phyloP scores from a whole-genome alignment of 2,797 vertebrate genomes.

The Gymnoscopelus braueri region DNA sequence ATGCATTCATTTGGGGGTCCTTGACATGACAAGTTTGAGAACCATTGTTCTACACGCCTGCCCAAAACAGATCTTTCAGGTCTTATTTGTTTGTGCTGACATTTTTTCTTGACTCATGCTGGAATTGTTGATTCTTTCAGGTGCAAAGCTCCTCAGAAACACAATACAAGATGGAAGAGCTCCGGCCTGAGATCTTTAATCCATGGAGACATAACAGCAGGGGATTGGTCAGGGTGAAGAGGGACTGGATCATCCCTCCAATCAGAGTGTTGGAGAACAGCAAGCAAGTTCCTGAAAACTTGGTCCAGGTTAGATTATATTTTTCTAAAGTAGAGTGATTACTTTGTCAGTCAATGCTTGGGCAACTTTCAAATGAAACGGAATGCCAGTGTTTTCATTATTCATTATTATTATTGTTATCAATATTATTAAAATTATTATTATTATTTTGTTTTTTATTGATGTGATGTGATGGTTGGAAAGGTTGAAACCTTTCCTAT shows the following conservation, averaged over 20 bases:
- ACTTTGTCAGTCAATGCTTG: neutral
- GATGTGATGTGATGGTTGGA: neutral
- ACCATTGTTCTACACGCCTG: too few relatives aligned
- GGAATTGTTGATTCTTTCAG: too few relatives aligned
- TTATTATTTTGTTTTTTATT: too few relatives aligned
- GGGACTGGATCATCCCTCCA: conserved; percentile 97
- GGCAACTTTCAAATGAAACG: too few relatives aligned
- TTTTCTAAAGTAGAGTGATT: neutral
- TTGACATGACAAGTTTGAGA: too few relatives aligned
- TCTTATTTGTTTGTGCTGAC: neutral
- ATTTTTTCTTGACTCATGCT: conserved; percentile 23
- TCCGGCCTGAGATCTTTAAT: conserved; percentile 57
- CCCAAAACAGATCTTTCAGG: too few relatives aligned
- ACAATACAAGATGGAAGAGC: conserved; percentile 28
- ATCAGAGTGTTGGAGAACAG: conserved; percentile 94
- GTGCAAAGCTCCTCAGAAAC: conserved; percentile 35
- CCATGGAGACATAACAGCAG: conserved; percentile 74
- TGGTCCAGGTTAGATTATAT: conserved; percentile 89
- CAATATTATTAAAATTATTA: too few relatives aligned
- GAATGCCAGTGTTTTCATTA: too few relatives aligned
- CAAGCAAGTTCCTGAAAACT: conserved; percentile 89
- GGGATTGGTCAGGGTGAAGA: conserved; percentile 79
- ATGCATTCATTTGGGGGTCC: too few relatives aligned
- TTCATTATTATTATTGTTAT: too few relatives aligned
- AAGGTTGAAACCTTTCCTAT: neutral